Base-by-base conservation (phyloP, 2,888 invertebrate species). In the Archaeoteleia sp. region DNA sequence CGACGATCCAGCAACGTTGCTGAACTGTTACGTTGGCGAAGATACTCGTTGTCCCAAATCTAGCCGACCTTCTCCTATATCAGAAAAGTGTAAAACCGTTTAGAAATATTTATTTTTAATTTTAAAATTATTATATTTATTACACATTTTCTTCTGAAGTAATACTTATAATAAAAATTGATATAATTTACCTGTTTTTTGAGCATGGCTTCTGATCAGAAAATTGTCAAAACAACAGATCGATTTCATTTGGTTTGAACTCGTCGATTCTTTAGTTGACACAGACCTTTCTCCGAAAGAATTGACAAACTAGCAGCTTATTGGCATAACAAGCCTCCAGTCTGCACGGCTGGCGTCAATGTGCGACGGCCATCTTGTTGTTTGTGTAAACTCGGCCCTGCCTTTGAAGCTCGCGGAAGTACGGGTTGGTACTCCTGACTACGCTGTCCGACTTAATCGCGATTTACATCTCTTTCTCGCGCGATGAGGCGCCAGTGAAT, bases 311-410 rank as follows among this genome's bases (percentile, higher is more conserved):
- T 73, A 70, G 67, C 71, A 65, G 61, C 63, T 62, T 40, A 69
- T 71, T 74, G 74, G 78, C 78, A 80, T 80, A 80, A 81, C 79
- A 81, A 78, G 74, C 78, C 75, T 77, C 79, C 73, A 76, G 74
- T 73, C 68, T 71, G 74, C 74, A 72, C 73, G 70, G 72, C 72
- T 74, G 76, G 77, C 74, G 75, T 75, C 75, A 74, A 72, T 68
- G 72, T 70, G 54, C 71, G 76, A 77, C 79, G 72, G 82, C 82
- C 82, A 82, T 82, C 77, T 82, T 82, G 82, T 82, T 82, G 82
- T 82, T 82, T 82, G 82, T 80, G 81, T 79, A 82, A 81, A 76
- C 78, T 77, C 77, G 73, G 74, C 75, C 74, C 71, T 75, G 72
- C 74, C 74, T 77, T 74, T 76, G 73, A 74, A 70, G 72, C 70